Conservation (phyloP, 1,140 invertebrate genomes). For the Drosophila azteca region DNA sequence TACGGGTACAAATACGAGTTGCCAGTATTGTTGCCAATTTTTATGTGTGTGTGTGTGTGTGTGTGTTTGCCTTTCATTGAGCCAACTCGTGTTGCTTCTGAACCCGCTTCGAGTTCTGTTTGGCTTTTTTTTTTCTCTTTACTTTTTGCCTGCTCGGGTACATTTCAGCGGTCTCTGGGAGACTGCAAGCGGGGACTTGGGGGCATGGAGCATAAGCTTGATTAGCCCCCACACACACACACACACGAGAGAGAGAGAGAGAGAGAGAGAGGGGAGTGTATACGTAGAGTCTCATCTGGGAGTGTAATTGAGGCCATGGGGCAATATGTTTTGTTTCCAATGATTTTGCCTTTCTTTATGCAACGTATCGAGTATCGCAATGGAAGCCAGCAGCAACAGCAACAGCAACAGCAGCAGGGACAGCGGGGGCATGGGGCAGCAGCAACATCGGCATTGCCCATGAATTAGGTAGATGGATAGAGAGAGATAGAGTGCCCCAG, state of each 20-base stretch:
- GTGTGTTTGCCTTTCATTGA: constrained; percentile 42
- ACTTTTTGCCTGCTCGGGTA: constrained; percentile 59
- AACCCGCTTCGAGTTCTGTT: constrained; percentile 16
- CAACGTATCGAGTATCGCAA: constrained; percentile 80
- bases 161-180: constrained; percentile 78
- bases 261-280: background rate
- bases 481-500: constrained; percentile 8
- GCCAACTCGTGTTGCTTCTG: constrained; percentile 27
- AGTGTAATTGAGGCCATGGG: constrained; percentile 81
- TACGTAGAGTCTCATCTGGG: constrained; percentile 57
- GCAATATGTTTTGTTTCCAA: constrained; percentile 80
- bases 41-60: constrained; percentile 16
- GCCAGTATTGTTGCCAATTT: constrained; percentile 43
- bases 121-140: constrained; percentile 33
- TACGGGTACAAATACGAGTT: no score
- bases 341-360: constrained; percentile 80
- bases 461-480: constrained; percentile 44
- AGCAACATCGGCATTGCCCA: constrained; percentile 24
- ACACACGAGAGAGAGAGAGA: no score
- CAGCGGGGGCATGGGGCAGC: background rate
- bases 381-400: constrained; percentile 51
- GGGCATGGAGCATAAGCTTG: constrained; percentile 29
- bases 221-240: constrained; percentile 56
- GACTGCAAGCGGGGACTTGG: constrained; percentile 39
- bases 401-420: background rate